Conservation (phyloP, 2,797 vertebrate species). For the Sebastes vulpes region DNA sequence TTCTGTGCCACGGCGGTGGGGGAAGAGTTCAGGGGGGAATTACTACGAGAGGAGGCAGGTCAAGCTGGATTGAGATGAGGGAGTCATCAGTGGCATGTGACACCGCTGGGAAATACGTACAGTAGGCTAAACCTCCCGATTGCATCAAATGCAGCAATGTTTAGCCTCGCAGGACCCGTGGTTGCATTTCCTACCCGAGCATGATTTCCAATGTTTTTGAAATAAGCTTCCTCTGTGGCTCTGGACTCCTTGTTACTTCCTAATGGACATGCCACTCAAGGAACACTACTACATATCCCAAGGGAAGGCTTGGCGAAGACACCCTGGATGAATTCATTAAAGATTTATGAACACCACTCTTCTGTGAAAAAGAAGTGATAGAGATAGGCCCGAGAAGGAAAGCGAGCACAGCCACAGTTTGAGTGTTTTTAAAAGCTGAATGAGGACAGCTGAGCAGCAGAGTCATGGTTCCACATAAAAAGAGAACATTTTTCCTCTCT, state of each 20-base stretch:
- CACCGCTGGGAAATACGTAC: constrained; percentile 32
- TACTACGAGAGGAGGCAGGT: constrained; percentile 58
- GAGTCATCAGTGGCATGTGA: constrained; percentile 38
- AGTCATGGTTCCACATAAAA: constrained; percentile 52
- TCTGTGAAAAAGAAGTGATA: constrained; percentile 57
- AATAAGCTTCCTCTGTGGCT: constrained; percentile 34
- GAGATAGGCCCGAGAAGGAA: constrained; percentile 37
- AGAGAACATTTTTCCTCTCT: constrained; percentile 37
- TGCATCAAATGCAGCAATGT: constrained; percentile 25
- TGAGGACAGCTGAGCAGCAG: constrained; percentile 44
- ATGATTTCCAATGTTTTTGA: constrained; percentile 37
- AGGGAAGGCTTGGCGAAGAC: constrained; percentile 46
- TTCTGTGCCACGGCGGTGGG: constrained; percentile 29
- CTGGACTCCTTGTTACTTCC: constrained; percentile 35
- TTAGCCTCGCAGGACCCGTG: not conserved
- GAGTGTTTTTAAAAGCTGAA: constrained; percentile 54
- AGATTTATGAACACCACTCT: constrained; percentile 62
- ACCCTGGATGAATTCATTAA: constrained; percentile 48
- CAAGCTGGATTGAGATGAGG: constrained; percentile 57
- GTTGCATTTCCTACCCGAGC: constrained; percentile 28
- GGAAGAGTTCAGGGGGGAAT: constrained; percentile 50
- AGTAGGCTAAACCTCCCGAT: constrained; percentile 41
- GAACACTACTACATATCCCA: constrained; percentile 48
- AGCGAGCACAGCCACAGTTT: constrained; percentile 56
- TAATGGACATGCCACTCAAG: constrained; percentile 38